Evolutionary conservation across 92 coral and sea anemone species (phyloP), one percentile per base, ranked within the genome.

Genomic region (Epizoanthus illoricatus): DNA sequence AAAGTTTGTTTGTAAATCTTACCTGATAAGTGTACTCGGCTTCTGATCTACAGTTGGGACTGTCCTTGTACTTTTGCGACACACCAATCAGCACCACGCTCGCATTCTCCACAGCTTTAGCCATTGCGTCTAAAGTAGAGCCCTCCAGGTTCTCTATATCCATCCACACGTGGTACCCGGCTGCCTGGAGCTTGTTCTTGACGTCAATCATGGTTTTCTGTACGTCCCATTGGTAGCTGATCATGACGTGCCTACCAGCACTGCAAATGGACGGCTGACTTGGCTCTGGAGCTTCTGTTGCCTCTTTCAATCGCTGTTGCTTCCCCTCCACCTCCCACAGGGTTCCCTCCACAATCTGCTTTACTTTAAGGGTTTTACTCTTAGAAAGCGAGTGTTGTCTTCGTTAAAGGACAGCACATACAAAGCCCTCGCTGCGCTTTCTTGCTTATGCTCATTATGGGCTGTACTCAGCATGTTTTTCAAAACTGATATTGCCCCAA

Each of bases 221-320:
- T 43, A 82, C 93, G 67, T 92, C 96, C 96, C 96, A 92, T 57
- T 92, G 96, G 58, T 92, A 92, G 72, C 96, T 89, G 69, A 89
- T 92, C 95, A 92, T 92, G 11, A 92, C 81, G 62, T 92, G 95
- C 63, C 73, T 89, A 12, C 71, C 47, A 1, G 36, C 36, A 28
- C 36, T 28, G 36, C 36, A 2, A 60, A 33, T 70, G 59, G 75
- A 15, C 56, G 55, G 52, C 19, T 70, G 75, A 12, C 15, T 42
- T 12, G 57, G 58, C 17, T 54, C 10, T 5, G 72, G 47, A 8
- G 72, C 72, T 28, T 5, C 17, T 24, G 74, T 7, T 17, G n/a
- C 76, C 24, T 52, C 13, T n/a, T 81, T 88, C 5, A 88, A 64
- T 55, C 88, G 80, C 39, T 75, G 76, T 13, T 85, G 76, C 67